These are phyloP conservation scores for Crenuchus spilurus DNA, from an alignment of 2,797 vertebrate species.

Conservation along the genomic window DNA sequence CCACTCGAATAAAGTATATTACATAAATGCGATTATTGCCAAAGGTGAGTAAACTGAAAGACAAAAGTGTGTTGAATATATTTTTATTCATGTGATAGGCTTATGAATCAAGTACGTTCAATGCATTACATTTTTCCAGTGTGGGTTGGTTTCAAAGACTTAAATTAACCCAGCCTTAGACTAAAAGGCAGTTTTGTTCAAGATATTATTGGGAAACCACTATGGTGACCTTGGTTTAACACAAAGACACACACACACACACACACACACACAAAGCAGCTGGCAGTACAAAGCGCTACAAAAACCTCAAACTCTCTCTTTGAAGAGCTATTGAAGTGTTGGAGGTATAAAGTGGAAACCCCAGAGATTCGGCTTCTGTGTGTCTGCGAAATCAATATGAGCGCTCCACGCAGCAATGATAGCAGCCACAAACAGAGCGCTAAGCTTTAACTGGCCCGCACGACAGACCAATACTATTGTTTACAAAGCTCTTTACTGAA, in stretches of 20 bases:
- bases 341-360: slow-evolving; percentile 55
- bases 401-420: slow-evolving; percentile 52
- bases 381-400: slow-evolving; percentile 57
- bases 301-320: slow-evolving; percentile 51
- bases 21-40: no score
- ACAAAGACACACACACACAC: slow-evolving; percentile 35
- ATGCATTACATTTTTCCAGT: no score
- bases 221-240: slow-evolving; percentile 48
- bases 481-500: slow-evolving; percentile 49
- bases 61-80: no score
- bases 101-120: no score
- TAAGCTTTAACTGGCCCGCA: slow-evolving; percentile 49
- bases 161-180: slow-evolving; percentile 6
- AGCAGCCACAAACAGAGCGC: slow-evolving; percentile 49
- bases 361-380: slow-evolving; percentile 53
- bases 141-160: not conserved
- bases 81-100: no score
- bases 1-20: no score
- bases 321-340: slow-evolving; percentile 58
- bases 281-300: slow-evolving; percentile 52
- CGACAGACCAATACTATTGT: slow-evolving; percentile 47
- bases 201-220: slow-evolving; percentile 35
- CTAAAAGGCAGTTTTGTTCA: slow-evolving; percentile 4
- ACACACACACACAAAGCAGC: slow-evolving; percentile 41
- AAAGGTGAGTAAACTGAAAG: no score